Conservation (phyloP, 2,888 invertebrate genomes). For the Psylliodes chrysocephalus region DNA sequence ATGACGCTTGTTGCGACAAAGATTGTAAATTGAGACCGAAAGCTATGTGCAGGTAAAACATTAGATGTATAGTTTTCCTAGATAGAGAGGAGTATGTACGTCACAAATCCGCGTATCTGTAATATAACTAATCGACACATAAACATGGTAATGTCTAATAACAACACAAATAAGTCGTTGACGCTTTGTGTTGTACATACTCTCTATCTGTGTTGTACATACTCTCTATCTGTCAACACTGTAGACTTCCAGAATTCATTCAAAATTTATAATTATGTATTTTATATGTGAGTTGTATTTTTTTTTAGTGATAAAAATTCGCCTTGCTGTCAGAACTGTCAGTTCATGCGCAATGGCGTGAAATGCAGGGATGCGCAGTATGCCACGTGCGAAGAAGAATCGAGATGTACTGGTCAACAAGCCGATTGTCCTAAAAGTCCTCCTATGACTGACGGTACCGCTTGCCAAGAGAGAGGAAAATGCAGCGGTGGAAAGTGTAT, state of each 20-base stretch:
- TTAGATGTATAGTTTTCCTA: too few species aligned
- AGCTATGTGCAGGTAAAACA: slow-evolving; percentile 93
- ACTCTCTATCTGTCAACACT: too few species aligned
- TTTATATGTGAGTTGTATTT: slow-evolving; percentile 8
- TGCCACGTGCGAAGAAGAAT: slow-evolving; percentile 92
- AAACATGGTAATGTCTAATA: too few species aligned
- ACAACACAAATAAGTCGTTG: too few species aligned
- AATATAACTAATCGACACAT: too few species aligned
- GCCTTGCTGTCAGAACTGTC: slow-evolving; percentile 93
- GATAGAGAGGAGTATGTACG: too few species aligned
- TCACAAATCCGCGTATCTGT: too few species aligned
- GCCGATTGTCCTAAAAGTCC: slow-evolving; percentile 88
- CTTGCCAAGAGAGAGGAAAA: slow-evolving; percentile 91
- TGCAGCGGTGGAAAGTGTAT: slow-evolving; percentile 92
- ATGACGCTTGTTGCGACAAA: slow-evolving; percentile 93
- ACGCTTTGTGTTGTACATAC: too few species aligned
- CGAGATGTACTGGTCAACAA: slow-evolving; percentile 84
- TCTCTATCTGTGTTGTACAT: too few species aligned
- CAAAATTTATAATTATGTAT: background rate
- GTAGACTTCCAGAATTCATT: background rate
- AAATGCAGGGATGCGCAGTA: slow-evolving; percentile 92
- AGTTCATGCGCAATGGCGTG: slow-evolving; percentile 82
- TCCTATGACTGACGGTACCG: slow-evolving; percentile 86
- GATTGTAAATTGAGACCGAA: slow-evolving; percentile 88
- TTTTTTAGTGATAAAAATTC: slow-evolving; percentile 91